Evolutionary conservation across 2,888 invertebrate species (phyloP).

Genomic region (Phoronis australis): DNA sequence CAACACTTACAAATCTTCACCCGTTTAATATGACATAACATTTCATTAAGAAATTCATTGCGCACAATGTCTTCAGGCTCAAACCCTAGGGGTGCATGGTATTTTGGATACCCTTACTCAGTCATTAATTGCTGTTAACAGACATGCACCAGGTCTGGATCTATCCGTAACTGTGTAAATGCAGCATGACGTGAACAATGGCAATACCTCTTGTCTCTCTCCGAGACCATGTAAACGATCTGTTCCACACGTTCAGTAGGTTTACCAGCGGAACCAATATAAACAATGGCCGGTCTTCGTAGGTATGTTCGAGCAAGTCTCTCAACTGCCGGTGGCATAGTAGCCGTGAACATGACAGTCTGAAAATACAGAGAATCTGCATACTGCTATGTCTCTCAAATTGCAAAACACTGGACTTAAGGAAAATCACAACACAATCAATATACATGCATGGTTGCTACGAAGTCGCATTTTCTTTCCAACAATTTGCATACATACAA

Average conservation of each 20-base stretch:
- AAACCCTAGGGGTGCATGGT: neutral
- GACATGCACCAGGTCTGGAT: neutral
- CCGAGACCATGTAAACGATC: conserved; percentile 90
- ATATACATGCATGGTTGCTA: no score
- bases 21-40: neutral
- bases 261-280: conserved; percentile 94
- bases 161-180: no score
- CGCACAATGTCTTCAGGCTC: neutral
- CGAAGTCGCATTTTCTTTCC: no score
- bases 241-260: conserved; percentile 98
- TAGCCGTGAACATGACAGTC: conserved; percentile 99
- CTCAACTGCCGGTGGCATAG: conserved; percentile 98
- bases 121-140: neutral
- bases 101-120: neutral
- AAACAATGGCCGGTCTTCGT: conserved; percentile 91
- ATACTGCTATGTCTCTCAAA: no score
- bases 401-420: no score
- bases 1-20: neutral
- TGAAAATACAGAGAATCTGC: conserved; percentile 50
- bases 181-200: neutral
- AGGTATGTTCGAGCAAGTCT: conserved; percentile 90
- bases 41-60: no score
- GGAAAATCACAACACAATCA: no score
- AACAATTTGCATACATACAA: no score
- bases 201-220: conserved; percentile 78